These are phyloP conservation scores for Anguilla obscura DNA, from an alignment of 2,797 vertebrate species.

Conservation along the genomic window DNA sequence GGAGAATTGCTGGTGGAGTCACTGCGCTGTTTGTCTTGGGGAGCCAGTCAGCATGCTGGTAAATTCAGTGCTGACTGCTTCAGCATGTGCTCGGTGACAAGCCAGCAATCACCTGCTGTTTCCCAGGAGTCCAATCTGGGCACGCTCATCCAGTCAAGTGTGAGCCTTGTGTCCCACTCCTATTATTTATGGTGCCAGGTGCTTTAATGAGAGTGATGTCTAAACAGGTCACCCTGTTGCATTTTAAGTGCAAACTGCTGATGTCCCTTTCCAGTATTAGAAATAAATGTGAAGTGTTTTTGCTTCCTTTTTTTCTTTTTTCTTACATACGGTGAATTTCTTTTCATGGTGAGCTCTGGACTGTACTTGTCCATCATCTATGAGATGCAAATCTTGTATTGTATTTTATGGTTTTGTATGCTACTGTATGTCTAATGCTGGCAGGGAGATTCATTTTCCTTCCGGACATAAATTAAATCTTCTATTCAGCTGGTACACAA, in stretches of 20 bases:
- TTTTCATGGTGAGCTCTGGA: not conserved
- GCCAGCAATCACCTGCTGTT: not conserved
- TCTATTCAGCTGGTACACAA: not conserved
- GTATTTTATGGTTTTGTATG: constrained; percentile 23
- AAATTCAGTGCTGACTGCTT: not conserved
- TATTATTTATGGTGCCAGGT: not conserved
- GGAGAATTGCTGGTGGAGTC: not conserved
- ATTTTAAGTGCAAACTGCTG: not conserved
- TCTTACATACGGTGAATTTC: not conserved
- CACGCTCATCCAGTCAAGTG: not conserved
- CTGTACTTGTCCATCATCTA: not conserved
- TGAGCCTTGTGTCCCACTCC: not conserved
- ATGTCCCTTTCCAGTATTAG: not conserved
- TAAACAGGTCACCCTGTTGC: not conserved
- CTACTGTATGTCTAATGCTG: not conserved
- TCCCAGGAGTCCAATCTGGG: not conserved
- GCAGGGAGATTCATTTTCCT: not conserved
- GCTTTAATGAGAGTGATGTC: not conserved
- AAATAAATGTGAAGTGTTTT: not conserved
- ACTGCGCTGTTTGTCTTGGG: not conserved
- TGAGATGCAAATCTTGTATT: not conserved
- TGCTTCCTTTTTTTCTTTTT: no score
- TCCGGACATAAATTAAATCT: not conserved
- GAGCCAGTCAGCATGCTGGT: not conserved
- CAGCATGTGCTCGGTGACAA: not conserved